Base-by-base conservation (phyloP, 2,888 invertebrate genomes). In the Megamerina dolium region DNA sequence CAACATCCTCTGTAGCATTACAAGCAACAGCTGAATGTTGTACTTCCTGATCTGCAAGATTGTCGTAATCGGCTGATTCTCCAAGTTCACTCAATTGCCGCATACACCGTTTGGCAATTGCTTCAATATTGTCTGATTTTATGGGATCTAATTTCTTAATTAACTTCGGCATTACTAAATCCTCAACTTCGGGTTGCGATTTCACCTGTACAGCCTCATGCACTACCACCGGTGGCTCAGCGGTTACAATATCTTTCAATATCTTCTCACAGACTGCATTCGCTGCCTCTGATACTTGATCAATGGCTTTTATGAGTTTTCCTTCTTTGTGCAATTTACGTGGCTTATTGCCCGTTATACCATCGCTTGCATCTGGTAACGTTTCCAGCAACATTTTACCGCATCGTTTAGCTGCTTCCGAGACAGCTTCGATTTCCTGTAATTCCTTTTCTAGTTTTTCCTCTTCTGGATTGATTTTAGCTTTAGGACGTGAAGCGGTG, bases 121-220 rank as follows among this genome's bases (percentile, higher is more conserved):
- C 76, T 60, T 66, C 78, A 67, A 64, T 68, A 65, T 64, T 72
- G 43, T 64, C 75, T 63, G 66, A 77, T 68, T 64, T 75, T 37
- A 61, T 57, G 68, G 59, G 77, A 70, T 70, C 74, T 63, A 62
- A 64, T 69, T 68, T 77, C 70, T 61, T 77, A 51, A 67, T 76
- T 63, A 59, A 51, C 34, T 57, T 51, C 4, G 67, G 66, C 60
- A 60, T 67, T 10, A 65, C 63, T 10, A 68, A 48, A 4, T 19
- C 3, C 13, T 33, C 2, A 39, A 41, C 12, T 40, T 36, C 21
- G 26, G 35, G 19, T 26, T 39, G 41, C 38, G 64, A 66, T 21
- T 61, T 60, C 17, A 64, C 61, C 41, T 60, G 58, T 4, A 62
- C 43, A 2, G 67, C 57, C 37, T 68, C 63, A 5, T 66, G 63